A percentile compares a stretch with the other conserved stretches of the same genome.
Conservation (phyloP, 1,140 invertebrate species). For the Drosophila miranda region DNA sequence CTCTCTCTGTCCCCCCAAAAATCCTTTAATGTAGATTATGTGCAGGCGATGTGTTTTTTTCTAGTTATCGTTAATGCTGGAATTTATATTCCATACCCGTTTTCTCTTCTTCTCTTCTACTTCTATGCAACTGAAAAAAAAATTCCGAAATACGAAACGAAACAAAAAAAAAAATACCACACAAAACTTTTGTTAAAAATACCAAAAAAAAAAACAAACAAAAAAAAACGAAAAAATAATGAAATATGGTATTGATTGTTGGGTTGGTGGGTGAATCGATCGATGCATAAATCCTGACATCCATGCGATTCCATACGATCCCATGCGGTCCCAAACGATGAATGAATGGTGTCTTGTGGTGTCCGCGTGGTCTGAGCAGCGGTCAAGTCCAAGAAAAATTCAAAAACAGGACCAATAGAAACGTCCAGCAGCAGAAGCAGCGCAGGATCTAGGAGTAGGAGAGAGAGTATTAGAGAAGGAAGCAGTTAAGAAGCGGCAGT, state of each 20-base stretch:
- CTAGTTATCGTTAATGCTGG: conserved; percentile 74
- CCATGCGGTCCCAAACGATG: conserved; percentile 5
- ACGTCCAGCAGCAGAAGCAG: conserved; percentile 46
- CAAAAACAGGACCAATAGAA: conserved; percentile 48
- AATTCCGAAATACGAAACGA: conserved; percentile 25
- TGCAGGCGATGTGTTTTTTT: conserved; percentile 38
- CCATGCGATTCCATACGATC: conserved; percentile 3
- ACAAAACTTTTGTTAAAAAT: conserved; percentile 8
- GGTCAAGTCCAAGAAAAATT: conserved; percentile 11
- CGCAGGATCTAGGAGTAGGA: conserved; percentile 37
- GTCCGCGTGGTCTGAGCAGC: conserved; percentile 48
- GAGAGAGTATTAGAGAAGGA: conserved; percentile 1
- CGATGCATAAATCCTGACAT: background rate
- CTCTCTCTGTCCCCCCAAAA: conserved; percentile 4
- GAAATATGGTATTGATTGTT: conserved; percentile 12
- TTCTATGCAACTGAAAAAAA: conserved; percentile 62
- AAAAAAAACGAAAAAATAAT: conserved; percentile 19
- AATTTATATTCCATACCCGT: conserved; percentile 77
- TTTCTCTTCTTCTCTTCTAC: conserved; percentile 79
- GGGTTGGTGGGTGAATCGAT: conserved; percentile 4
- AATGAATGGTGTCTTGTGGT: conserved; percentile 23
- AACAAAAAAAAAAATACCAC: conserved; percentile 12
- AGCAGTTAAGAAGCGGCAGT: too few relatives aligned
- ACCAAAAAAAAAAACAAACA: conserved; percentile 8
- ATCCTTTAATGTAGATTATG: conserved; percentile 45